A percentile compares a stretch with the other conserved stretches of the same genome.
phyloP scores from a whole-genome alignment of 2,888 invertebrate genomes.

The Archaeoteleia sp. region DNA sequence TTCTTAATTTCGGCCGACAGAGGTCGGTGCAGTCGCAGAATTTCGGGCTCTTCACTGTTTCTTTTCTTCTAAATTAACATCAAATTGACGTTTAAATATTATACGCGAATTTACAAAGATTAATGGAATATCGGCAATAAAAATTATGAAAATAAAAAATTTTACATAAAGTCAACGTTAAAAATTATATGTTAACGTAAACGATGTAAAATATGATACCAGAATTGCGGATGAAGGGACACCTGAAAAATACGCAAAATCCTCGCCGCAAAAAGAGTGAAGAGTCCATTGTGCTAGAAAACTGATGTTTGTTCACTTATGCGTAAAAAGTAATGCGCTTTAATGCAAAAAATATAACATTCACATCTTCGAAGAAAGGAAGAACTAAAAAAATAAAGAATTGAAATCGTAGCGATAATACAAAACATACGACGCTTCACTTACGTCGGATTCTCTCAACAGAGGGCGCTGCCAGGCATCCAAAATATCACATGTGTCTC shows the following conservation, averaged over 20 bases:
- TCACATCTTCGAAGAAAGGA: conserved; percentile 29
- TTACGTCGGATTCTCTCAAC: conserved; percentile 41
- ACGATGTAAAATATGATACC: too few species aligned
- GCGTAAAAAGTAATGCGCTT: conserved; percentile 5
- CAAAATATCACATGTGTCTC: conserved; percentile 50
- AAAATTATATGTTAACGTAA: too few species aligned
- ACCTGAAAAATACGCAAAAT: too few species aligned
- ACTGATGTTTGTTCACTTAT: too few species aligned
- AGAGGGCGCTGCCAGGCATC: conserved; percentile 46
- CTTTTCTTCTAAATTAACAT: not conserved
- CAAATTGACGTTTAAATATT: conserved; percentile 5
- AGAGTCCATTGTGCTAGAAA: too few species aligned
- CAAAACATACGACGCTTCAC: conserved; percentile 47
- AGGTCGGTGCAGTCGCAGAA: conserved; percentile 15
- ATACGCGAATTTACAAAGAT: conserved; percentile 18
- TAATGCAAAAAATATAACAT: conserved; percentile 27
- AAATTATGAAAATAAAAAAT: too few species aligned
- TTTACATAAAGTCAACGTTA: too few species aligned
- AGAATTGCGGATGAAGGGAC: too few species aligned
- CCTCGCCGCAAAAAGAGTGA: too few species aligned
- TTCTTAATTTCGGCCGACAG: not conserved
- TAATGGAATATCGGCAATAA: too few species aligned
- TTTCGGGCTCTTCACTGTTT: not conserved
- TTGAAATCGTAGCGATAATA: conserved; percentile 42
- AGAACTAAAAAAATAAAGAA: conserved; percentile 24